Evolutionary conservation across 2,113 vertebrate genomes (phyloP).

Genomic region (Hiodon alosoides): DNA sequence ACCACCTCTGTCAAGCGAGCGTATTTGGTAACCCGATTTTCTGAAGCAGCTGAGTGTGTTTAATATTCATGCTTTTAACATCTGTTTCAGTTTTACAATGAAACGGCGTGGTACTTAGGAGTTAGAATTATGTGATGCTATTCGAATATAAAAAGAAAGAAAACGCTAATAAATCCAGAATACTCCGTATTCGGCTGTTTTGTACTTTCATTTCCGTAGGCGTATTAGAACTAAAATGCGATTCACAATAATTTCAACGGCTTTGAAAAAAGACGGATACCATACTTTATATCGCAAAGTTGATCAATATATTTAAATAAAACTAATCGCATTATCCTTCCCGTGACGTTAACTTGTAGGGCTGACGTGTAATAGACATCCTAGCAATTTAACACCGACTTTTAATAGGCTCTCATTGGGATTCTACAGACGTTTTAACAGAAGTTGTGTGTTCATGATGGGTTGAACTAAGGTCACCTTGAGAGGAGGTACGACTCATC

Average conservation of each 20-base stretch:
- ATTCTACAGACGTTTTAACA: not conserved
- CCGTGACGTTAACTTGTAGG: not conserved
- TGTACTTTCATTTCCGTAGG: no score
- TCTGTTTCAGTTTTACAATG: not conserved
- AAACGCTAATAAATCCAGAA: not conserved
- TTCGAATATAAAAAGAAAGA: not conserved
- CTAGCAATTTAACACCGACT: not conserved
- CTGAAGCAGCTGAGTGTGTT: not conserved
- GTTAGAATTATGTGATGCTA: not conserved
- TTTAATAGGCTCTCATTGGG: not conserved
- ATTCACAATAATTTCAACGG: no score
- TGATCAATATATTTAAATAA: no score
- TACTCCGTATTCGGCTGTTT: not conserved
- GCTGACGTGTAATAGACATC: not conserved
- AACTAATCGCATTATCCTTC: no score
- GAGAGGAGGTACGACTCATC: constrained; percentile 25
- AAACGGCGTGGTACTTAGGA: not conserved
- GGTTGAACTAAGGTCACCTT: constrained; percentile 52
- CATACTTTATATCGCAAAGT: no score
- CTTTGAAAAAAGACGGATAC: no score
- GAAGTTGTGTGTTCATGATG: constrained; percentile 12
- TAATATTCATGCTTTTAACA: not conserved
- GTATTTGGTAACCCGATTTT: not conserved
- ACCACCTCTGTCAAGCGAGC: not conserved
- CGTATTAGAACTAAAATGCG: no score